Percentiles rank a stretch among this genome's conserved stretches.
These are phyloP conservation scores for Nebria ingens DNA, from an alignment of 1,140 invertebrate genomes.

Conservation along the genomic window DNA sequence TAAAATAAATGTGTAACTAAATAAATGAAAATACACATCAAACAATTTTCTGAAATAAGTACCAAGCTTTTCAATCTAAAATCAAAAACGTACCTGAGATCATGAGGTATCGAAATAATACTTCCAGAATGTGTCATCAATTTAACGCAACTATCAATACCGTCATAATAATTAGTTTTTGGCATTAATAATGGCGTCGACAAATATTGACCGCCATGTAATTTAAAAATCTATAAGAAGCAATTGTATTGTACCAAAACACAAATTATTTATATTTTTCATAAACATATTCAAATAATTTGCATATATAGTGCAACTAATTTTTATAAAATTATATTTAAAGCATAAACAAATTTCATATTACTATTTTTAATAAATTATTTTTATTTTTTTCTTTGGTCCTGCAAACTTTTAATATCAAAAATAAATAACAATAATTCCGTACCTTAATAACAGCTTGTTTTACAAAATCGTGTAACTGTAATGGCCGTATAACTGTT, in stretches of 20 bases:
- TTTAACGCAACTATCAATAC: slow-evolving; percentile 52
- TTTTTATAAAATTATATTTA: slow-evolving; percentile 2
- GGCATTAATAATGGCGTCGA: slow-evolving; percentile 68
- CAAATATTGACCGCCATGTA: slow-evolving; percentile 66
- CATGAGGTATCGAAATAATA: slow-evolving; percentile 69
- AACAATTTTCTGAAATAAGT: too few species aligned
- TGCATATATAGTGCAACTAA: too few species aligned
- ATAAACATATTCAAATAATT: too few species aligned
- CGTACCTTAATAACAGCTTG: slow-evolving; percentile 25
- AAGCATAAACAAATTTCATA: background rate
- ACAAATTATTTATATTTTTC: too few species aligned
- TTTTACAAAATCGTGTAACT: slow-evolving; percentile 26
- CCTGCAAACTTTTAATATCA: slow-evolving; percentile 8
- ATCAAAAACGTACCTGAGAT: slow-evolving; percentile 50
- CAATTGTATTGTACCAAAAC: too few species aligned
- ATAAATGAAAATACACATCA: too few species aligned
- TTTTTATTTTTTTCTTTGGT: background rate
- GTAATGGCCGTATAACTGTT: slow-evolving; percentile 19
- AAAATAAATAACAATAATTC: background rate
- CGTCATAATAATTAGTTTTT: slow-evolving; percentile 45
- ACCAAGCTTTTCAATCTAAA: too few species aligned
- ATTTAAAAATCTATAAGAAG: slow-evolving; percentile 57
- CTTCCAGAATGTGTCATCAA: slow-evolving; percentile 77
- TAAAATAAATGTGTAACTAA: slow-evolving; percentile 12
- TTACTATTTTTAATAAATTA: too few species aligned